These are phyloP conservation scores for Eclectus roratus DNA, from an alignment of 2,113 vertebrate species.

Conservation along the genomic window DNA sequence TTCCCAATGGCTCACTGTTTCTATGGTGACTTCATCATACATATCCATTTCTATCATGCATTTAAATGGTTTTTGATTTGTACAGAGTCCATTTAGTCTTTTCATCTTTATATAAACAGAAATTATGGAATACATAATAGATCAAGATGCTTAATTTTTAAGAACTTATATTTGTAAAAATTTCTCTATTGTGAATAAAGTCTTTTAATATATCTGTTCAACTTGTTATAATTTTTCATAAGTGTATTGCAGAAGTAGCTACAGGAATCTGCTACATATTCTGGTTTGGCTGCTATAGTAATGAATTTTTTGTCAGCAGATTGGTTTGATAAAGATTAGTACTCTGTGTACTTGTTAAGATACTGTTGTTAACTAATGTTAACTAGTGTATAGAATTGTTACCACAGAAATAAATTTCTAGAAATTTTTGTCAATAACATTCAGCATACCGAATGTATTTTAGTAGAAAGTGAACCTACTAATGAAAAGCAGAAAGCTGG, in stretches of 20 bases:
- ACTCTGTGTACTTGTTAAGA: not conserved
- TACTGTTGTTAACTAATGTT: not conserved
- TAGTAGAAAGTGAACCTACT: not conserved
- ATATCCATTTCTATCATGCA: constrained; percentile 70
- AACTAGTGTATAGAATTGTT: not conserved
- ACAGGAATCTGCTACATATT: not conserved
- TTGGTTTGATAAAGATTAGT: not conserved
- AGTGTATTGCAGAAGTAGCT: not conserved
- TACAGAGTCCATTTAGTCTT: constrained; percentile 82
- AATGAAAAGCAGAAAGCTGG: not conserved
- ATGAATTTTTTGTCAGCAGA: not conserved
- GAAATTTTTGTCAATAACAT: not conserved
- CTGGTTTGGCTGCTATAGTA: not conserved
- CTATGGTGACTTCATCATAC: constrained; percentile 60
- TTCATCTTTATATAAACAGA: constrained; percentile 92
- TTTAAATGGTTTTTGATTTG: constrained; percentile 79
- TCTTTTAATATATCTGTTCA: constrained; percentile 89
- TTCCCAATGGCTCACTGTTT: constrained; percentile 61
- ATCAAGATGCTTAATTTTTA: constrained; percentile 96
- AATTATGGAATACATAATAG: constrained; percentile 86
- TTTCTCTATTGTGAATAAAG: constrained; percentile 99
- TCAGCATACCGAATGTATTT: not conserved
- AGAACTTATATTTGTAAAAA: constrained; percentile 99
- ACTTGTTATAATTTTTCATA: constrained; percentile 27
- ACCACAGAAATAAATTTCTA: not conserved